Evolutionary conservation across 2,113 vertebrate species (phyloP).

Genomic region (Protobothrops mucrosquamatus): DNA sequence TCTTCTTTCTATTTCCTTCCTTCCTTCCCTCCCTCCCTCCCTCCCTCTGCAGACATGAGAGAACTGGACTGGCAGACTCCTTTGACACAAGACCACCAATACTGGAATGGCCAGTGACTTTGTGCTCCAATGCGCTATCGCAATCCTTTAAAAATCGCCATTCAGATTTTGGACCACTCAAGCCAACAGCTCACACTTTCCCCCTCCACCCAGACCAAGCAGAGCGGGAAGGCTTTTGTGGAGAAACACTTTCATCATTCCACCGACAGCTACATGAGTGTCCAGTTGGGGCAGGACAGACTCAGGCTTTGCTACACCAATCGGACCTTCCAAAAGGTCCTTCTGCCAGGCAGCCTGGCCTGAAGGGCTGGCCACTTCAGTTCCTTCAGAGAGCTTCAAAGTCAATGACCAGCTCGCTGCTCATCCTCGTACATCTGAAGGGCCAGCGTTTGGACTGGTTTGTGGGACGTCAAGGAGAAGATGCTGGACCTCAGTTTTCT

Average conservation of each 20-base stretch:
- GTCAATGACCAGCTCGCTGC: background rate
- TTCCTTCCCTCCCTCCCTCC: background rate
- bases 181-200: background rate
- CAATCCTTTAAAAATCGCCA: background rate
- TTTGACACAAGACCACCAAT: background rate
- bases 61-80: slow-evolving; percentile 14
- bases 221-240: slow-evolving; percentile 22
- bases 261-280: slow-evolving; percentile 15
- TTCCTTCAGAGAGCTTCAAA: background rate
- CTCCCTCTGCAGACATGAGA: slow-evolving; percentile 37
- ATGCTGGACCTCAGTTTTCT: slow-evolving; percentile 73
- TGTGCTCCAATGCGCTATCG: background rate
- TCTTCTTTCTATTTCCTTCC: background rate
- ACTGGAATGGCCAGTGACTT: background rate
- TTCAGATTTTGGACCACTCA: background rate
- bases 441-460: background rate
- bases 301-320: slow-evolving; percentile 15
- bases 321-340: slow-evolving; percentile 12
- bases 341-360: slow-evolving; percentile 20
- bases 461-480: slow-evolving; percentile 35
- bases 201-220: slow-evolving; percentile 17
- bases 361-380: slow-evolving; percentile 5
- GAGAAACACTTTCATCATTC: slow-evolving; percentile 23
- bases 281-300: background rate
- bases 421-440: background rate